Evolutionary conservation across 2,888 invertebrate genomes (phyloP), one percentile per base, ranked within the genome.

Genomic region (Sminthurinus aureus): DNA sequence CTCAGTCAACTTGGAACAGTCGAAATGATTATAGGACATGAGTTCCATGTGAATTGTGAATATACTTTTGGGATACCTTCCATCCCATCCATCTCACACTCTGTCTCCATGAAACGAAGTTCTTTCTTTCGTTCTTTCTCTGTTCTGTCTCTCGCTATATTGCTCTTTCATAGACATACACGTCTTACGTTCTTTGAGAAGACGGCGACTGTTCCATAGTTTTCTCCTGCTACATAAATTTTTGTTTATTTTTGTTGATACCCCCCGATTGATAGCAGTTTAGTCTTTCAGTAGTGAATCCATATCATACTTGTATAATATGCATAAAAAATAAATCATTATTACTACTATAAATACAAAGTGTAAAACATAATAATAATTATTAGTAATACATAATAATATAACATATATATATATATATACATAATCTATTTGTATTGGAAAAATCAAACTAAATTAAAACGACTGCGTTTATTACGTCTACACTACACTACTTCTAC

Each of bases 1-100:
- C 83, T 86, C 86, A 84, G 81, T 80, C 81, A 81, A 74, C 64
- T 81, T 81, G 81, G 74, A 81, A 81, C 81, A 81, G 81, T 73
- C 73, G 81, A 81, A 81, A 79, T 79, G 79, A 79, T 69, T 79
- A 69, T 74, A 74, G 74, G 81, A 81, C 74, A 74, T 74, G 73
- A 81, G 38, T 74, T 81, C 81, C 81, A 81, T 81, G 81, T 81
- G 75, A 79, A 67, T 66, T 11, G 8, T 38, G 22, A 64, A 22
- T 52, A 67, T 66, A 74, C 24, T 75, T 38, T 79, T 69, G 38
- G 71, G 22, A 69, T 71, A 22, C 24, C 24, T 24, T 22, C 24
- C 24, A 15, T 26, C 24, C 71, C 24, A 4, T 71, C 24, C 24
- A 24, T 71, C 24, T 71, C 22, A 13, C 24, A 24, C 24, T 13